Conservation (phyloP, 2,888 invertebrate genomes). For the Dryococelus australis region DNA sequence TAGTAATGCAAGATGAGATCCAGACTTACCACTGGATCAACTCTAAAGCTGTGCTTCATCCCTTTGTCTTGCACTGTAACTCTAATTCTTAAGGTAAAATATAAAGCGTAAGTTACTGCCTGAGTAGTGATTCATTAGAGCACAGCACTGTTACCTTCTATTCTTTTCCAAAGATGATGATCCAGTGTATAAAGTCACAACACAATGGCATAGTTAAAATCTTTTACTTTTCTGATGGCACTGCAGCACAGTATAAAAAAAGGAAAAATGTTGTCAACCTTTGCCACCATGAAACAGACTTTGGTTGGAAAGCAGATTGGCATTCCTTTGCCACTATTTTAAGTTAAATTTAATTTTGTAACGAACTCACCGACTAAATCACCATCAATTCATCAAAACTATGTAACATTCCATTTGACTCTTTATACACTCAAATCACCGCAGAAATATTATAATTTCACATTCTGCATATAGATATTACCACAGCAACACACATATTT, state of each 20-base stretch:
- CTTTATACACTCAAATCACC: not conserved
- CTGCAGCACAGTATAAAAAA: not conserved
- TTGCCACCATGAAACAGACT: not conserved
- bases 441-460: not conserved
- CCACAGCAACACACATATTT: not conserved
- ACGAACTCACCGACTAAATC: no score
- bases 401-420: not conserved
- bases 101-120: not conserved
- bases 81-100: not conserved
- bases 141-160: not conserved
- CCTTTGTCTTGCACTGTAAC: not conserved
- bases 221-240: not conserved
- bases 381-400: not conserved
- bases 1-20: not conserved
- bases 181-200: not conserved
- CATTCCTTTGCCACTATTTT: not conserved
- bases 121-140: not conserved
- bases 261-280: not conserved
- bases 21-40: not conserved
- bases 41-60: not conserved
- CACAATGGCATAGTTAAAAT: not conserved
- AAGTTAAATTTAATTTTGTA: not conserved
- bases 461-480: not conserved
- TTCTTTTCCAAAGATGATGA: not conserved
- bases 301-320: not conserved